These are phyloP conservation scores for Cryptus armator DNA, from an alignment of 2,888 invertebrate species.

Conservation along the genomic window DNA sequence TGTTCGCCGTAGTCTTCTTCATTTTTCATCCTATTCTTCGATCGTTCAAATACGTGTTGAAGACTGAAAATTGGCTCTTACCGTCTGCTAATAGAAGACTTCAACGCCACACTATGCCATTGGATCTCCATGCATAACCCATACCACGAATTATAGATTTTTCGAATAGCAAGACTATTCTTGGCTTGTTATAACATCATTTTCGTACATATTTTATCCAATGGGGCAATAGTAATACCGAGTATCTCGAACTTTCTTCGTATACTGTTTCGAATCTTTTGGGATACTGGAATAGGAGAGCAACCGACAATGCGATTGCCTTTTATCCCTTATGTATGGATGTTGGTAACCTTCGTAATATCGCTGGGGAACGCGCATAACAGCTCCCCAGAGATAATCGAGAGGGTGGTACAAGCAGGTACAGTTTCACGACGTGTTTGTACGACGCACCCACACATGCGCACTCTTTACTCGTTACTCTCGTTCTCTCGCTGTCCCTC, in stretches of 20 bases:
- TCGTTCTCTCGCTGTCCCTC: slow-evolving; percentile 22
- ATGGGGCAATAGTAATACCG: neutral
- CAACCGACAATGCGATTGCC: neutral
- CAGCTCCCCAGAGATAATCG: slow-evolving; percentile 74
- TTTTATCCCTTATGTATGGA: slow-evolving; percentile 16
- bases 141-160: slow-evolving; percentile 34
- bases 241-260: slow-evolving; percentile 12
- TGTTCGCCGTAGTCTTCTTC: slow-evolving; percentile 11
- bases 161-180: neutral
- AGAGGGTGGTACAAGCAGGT: slow-evolving; percentile 64
- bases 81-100: slow-evolving; percentile 42
- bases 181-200: neutral
- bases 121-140: slow-evolving; percentile 17
- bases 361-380: slow-evolving; percentile 20
- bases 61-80: slow-evolving; percentile 50
- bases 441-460: slow-evolving; percentile 36
- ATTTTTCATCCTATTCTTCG: slow-evolving; percentile 35
- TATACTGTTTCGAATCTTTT: slow-evolving; percentile 1
- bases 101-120: slow-evolving; percentile 40
- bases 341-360: slow-evolving; percentile 10
- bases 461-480: neutral
- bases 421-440: slow-evolving; percentile 47
- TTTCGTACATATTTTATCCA: neutral
- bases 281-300: slow-evolving; percentile 39
- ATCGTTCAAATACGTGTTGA: slow-evolving; percentile 45